Base-by-base conservation (phyloP, 2,888 invertebrate species). In the Drosophila merina region DNA sequence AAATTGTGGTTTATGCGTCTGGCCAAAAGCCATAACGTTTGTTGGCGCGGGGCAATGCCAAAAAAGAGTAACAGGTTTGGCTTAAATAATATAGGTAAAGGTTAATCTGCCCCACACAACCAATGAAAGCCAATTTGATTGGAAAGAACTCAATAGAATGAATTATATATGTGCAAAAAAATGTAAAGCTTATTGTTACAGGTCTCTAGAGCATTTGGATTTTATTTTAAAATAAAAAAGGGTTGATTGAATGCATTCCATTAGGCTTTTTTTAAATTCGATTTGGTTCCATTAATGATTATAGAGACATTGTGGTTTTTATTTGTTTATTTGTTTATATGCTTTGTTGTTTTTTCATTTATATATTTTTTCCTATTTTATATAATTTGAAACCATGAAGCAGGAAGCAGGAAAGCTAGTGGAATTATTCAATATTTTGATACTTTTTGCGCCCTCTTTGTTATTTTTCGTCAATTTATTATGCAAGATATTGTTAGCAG, bases 1-100 rank as follows among this genome's bases (percentile, higher is more conserved):
- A 85, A 54, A 60, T 60, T 68, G 51, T 75, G 62, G 58, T 73
- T 73, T 69, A 57, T 85, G 52, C 67, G 69, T 70, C 72, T 81
- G 58, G 64, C 38, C 55, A 8, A 69, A 47, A 69, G 31, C 70
- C 70, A 56, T 69, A 31, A 26, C 38, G 36, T 20, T 26, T 20
- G 56, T 5, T 33, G 44, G 26, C 12, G 30, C 4, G 14, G 12
- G 48, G 49, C 20, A 36, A 4, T 31, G 33, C 33, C 1, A 14
- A 10, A 50, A 10, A 33, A 25, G 56, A 69, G 45, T 69, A 38
- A 45, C 12, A 31, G 57, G 30, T 57, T 30, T 40, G 14, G 31
- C 20, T 57, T 57, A 25, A 31, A 14, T n/a, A 31, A n/a, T 14
- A 33, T 12, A 31, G 67, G n/a, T 69, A 68, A 30, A 56, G 63